A percentile compares a stretch with the other conserved stretches of the same genome.
Evolutionary conservation across 2,113 vertebrate species (phyloP).

Genomic region (Bombycilla garrulus): DNA sequence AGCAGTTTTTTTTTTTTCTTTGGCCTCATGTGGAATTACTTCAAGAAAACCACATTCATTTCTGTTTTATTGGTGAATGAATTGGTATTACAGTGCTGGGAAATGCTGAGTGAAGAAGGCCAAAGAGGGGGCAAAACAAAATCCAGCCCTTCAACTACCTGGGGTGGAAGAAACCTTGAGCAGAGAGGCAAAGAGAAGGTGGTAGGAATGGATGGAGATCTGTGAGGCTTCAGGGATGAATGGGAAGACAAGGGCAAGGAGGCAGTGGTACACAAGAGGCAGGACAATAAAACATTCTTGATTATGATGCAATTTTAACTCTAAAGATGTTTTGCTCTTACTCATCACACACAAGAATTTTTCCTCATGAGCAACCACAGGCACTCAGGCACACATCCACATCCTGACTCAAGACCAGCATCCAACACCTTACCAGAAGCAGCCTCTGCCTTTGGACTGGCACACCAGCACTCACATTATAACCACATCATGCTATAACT

Average conservation of each 20-base stretch:
- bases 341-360: neutral
- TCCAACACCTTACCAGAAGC: neutral
- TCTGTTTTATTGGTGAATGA: neutral
- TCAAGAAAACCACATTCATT: neutral
- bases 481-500: neutral
- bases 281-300: neutral
- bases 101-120: neutral
- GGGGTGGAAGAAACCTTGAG: neutral
- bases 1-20: neutral
- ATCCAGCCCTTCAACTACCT: neutral
- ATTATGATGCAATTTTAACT: neutral
- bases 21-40: neutral
- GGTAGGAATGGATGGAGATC: neutral
- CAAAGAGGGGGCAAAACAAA: neutral
- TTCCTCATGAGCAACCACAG: neutral
- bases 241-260: neutral
- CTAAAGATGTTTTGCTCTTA: fast-evolving
- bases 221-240: neutral
- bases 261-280: fast-evolving
- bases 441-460: neutral
- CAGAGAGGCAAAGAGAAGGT: neutral
- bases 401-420: neutral
- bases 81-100: neutral
- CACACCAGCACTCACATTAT: fast-evolving
- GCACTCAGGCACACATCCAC: fast-evolving